These are phyloP conservation scores for Stichodactyla mertensii DNA, from an alignment of 64 coral and sea anemone genomes.

Conservation along the genomic window DNA sequence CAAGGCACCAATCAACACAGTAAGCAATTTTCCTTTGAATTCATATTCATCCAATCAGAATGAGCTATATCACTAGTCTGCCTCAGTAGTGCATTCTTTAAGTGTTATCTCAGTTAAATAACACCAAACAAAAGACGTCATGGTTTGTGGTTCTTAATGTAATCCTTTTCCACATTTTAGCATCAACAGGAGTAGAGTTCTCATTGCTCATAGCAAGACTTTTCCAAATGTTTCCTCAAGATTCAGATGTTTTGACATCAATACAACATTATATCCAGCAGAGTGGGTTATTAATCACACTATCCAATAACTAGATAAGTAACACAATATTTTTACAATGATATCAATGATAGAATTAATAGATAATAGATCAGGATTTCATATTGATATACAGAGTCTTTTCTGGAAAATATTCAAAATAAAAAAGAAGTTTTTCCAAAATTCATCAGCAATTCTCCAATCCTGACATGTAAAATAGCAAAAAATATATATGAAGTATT, in stretches of 20 bases:
- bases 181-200: conserved; percentile 4
- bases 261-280: neutral
- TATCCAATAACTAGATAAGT: neutral
- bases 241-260: neutral
- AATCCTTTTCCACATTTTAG: neutral
- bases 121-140: no score
- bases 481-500: no score
- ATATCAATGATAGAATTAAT: no score
- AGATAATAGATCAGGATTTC: no score
- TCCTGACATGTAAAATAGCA: no score
- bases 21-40: neutral
- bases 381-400: no score
- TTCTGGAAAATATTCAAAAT: no score
- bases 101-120: no score
- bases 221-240: neutral
- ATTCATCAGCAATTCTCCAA: no score
- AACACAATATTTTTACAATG: neutral
- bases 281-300: neutral
- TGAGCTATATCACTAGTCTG: neutral
- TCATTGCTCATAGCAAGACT: conserved; percentile 4
- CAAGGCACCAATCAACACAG: neutral
- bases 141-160: no score
- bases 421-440: no score
- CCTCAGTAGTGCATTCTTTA: no score
- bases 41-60: neutral